A percentile compares a stretch with the other conserved stretches of the same genome.
Conservation (phyloP, 2,888 invertebrate species). For the Eupithecia tripunctaria region DNA sequence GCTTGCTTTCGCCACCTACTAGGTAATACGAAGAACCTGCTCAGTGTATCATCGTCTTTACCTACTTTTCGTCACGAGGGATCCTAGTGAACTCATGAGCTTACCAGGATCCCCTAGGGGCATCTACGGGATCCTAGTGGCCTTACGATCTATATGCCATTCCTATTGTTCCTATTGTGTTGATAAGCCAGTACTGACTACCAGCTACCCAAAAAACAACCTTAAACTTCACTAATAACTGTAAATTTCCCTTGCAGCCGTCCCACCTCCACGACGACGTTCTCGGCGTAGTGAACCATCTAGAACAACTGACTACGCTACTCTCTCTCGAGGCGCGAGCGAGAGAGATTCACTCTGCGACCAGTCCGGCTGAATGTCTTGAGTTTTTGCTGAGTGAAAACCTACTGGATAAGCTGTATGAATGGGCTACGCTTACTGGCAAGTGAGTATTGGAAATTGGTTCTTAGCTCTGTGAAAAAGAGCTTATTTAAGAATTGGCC, state of each 20-base stretch:
- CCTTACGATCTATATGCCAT: too few species aligned
- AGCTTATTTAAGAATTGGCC: neutral
- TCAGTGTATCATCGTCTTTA: too few species aligned
- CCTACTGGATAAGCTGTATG: slow-evolving; percentile 92
- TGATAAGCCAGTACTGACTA: neutral
- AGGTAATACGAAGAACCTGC: too few species aligned
- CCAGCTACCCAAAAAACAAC: neutral
- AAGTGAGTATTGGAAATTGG: slow-evolving; percentile 80
- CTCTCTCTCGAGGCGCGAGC: slow-evolving; percentile 92
- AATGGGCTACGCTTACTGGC: slow-evolving; percentile 93
- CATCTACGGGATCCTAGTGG: too few species aligned
- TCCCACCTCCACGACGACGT: slow-evolving; percentile 91
- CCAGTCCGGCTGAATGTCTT: slow-evolving; percentile 86
- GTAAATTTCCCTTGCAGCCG: slow-evolving; percentile 57
- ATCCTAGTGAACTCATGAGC: too few species aligned
- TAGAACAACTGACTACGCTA: slow-evolving; percentile 95
- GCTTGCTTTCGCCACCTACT: too few species aligned
- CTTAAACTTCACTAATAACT: neutral
- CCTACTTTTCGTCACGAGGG: too few species aligned
- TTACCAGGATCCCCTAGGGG: too few species aligned
- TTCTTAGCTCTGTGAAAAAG: neutral
- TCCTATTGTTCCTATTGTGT: too few species aligned
- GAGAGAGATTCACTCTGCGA: slow-evolving; percentile 66
- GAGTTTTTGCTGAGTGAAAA: slow-evolving; percentile 94
- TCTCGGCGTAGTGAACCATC: slow-evolving; percentile 94